Evolutionary conservation across 2,113 vertebrate species (phyloP), one percentile per base, ranked within the genome.

Genomic region (Catharus minimus): DNA sequence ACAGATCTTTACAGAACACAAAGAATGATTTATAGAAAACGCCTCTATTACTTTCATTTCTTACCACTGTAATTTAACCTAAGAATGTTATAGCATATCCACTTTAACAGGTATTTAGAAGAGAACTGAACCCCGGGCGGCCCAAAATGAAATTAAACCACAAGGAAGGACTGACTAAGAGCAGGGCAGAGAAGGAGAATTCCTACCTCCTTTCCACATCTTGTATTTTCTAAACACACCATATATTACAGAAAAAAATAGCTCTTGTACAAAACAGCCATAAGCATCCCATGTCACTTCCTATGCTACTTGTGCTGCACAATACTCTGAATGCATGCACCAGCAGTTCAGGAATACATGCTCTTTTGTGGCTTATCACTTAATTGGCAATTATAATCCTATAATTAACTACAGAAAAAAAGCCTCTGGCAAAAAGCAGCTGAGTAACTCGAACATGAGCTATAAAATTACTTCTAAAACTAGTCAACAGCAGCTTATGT

Each of bases 321-420:
- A 56, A 44, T 46, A 11, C 57, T 89, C 77, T 67, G 86, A 60
- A 77, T 20, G 13, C 43, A 57, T 28, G 50, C 78, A 72, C 52
- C n/a, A 64, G 43, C 75, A 44, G 7, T 50, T 92, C 61, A 88
- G 81, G 90, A 93, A 91, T 58, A 85, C 43, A 68, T 71, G 88
- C 26, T 86, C 87, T 96, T 75, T 72, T 91, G 74, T 76, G 85
- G 56, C 56, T 96, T 68, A 89, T 79, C 90, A 56, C 89, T 94
- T 95, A 96, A 92, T 80, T 96, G 93, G 84, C 80, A 95, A 96
- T 96, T 97, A 95, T 68, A 95, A 90, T 86, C 50, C 85, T 94
- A 94, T 96, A 88, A 94, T 96, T 93, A 94, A 94, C 74, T 80
- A 89, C 55, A 88, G 66, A 57, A 77, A 83, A 92, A 88, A 93